These are phyloP conservation scores for Kuschelorhynchus macadamiae DNA, from an alignment of 2,888 invertebrate genomes.

Conservation along the genomic window DNA sequence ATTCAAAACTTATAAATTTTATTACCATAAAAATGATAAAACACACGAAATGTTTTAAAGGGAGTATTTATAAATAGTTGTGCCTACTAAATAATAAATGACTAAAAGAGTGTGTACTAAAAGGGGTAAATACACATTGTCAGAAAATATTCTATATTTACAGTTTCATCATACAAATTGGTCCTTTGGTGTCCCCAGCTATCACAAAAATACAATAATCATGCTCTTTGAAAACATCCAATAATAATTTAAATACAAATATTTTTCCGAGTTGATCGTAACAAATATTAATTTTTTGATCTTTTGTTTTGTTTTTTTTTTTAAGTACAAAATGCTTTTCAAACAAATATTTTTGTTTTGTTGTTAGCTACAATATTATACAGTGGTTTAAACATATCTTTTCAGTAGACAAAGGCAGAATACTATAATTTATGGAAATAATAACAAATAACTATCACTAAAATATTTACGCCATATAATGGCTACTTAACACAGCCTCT, in stretches of 20 bases:
- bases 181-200: slow-evolving; percentile 79
- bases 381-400: too few relatives aligned
- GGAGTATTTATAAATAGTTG: slow-evolving; percentile 1
- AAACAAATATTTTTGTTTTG: too few relatives aligned
- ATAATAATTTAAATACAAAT: too few relatives aligned
- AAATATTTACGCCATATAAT: slow-evolving; percentile 30
- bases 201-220: slow-evolving; percentile 63
- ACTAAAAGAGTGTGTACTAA: not conserved
- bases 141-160: not conserved
- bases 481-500: slow-evolving; percentile 29
- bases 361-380: too few relatives aligned
- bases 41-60: not conserved
- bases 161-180: slow-evolving; percentile 15
- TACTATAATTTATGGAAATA: too few relatives aligned
- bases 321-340: too few relatives aligned
- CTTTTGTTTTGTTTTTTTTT: too few relatives aligned
- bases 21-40: not conserved
- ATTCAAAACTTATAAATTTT: slow-evolving; percentile 1
- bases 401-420: too few relatives aligned
- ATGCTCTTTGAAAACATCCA: too few relatives aligned
- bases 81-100: not conserved
- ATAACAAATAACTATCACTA: slow-evolving; percentile 2
- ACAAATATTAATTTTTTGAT: too few relatives aligned
- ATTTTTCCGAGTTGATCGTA: too few relatives aligned
- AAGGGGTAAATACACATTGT: not conserved